phyloP scores from a whole-genome alignment of 2,113 vertebrate species.

The Tautogolabrus adspersus region DNA sequence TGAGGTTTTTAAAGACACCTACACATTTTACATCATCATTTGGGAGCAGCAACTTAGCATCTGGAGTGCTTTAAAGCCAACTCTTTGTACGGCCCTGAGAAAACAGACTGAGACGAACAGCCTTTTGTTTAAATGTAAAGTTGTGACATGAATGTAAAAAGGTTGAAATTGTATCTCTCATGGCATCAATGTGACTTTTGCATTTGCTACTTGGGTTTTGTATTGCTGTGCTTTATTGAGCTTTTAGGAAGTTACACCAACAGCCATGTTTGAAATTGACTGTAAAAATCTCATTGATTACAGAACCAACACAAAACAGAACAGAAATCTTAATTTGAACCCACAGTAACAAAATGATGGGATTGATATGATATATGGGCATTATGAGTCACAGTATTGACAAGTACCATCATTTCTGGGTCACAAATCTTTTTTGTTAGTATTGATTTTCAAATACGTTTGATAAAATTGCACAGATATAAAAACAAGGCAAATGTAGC shows the following conservation, averaged over 20 bases:
- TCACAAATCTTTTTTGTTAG: conserved; percentile 6
- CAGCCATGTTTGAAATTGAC: neutral
- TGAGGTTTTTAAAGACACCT: conserved; percentile 7
- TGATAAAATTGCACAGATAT: neutral
- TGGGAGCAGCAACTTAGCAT: conserved; percentile 5
- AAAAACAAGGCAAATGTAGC: conserved; percentile 7
- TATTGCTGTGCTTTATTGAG: conserved; percentile 51
- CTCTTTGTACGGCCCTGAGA: conserved; percentile 3
- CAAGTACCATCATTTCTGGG: conserved; percentile 43
- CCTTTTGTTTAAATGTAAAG: neutral
- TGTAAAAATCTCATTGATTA: neutral
- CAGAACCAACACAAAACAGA: too few relatives aligned
- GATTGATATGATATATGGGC: neutral
- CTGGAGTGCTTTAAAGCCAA: conserved; percentile 12
- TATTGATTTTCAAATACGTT: neutral
- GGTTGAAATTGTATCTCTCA: conserved; percentile 13
- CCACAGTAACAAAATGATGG: neutral
- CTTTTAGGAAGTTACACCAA: conserved; percentile 6
- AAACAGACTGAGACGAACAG: conserved; percentile 2
- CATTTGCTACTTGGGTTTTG: conserved; percentile 27
- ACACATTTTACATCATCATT: conserved; percentile 15
- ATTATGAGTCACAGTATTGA: conserved; percentile 15
- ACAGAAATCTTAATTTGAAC: neutral
- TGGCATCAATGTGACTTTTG: conserved; percentile 10
- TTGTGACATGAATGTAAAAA: conserved; percentile 46